These are phyloP conservation scores for Cydia pomonella DNA, from an alignment of 1,140 invertebrate species.

Conservation along the genomic window DNA sequence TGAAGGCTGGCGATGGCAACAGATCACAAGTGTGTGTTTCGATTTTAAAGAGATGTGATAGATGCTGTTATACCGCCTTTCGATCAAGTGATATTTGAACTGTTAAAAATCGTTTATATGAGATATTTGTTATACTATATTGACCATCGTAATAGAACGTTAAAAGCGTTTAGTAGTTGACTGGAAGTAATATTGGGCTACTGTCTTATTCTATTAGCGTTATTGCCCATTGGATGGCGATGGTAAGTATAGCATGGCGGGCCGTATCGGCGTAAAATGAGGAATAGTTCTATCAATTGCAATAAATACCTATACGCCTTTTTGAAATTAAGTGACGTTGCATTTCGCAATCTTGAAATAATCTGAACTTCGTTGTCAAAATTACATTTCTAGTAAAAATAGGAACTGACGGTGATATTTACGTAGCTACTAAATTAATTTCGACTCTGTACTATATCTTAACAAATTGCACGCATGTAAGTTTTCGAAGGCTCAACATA, in stretches of 20 bases:
- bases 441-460: too few species aligned
- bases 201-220: neutral
- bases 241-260: neutral
- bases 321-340: slow-evolving; percentile 1
- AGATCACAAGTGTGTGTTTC: neutral
- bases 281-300: neutral
- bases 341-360: neutral
- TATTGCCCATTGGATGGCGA: neutral
- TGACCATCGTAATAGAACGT: neutral
- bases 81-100: neutral
- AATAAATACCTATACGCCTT: neutral
- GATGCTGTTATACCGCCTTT: neutral
- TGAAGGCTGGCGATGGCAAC: neutral
- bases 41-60: slow-evolving; percentile 1
- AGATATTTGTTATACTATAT: neutral
- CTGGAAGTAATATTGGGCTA: too few species aligned
- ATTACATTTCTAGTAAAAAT: too few species aligned
- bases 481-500: too few species aligned
- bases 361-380: neutral
- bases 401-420: too few species aligned
- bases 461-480: too few species aligned
- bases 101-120: neutral
- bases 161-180: neutral
- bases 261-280: neutral
- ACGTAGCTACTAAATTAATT: too few species aligned